Percentiles rank a stretch among this genome's conserved stretches.
These are phyloP conservation scores for Aegithalos caudatus DNA, from an alignment of 2,113 vertebrate species.

Conservation along the genomic window DNA sequence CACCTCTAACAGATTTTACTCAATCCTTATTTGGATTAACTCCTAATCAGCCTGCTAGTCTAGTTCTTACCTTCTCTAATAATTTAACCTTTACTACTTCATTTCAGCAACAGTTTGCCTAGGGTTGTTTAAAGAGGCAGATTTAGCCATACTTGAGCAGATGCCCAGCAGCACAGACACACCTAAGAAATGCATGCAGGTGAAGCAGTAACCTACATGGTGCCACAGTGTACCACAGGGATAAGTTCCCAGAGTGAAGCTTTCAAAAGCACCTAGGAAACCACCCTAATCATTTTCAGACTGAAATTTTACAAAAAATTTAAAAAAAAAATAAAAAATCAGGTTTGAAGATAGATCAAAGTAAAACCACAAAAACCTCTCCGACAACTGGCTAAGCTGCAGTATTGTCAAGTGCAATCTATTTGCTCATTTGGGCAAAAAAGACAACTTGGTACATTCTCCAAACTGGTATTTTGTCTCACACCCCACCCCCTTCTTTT, in stretches of 20 bases:
- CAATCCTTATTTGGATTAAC: neutral
- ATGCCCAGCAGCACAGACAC: neutral
- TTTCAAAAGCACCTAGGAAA: neutral
- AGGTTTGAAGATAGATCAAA: neutral
- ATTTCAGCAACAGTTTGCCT: neutral
- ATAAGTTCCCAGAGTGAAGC: neutral
- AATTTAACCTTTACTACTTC: neutral
- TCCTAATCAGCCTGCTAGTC: neutral
- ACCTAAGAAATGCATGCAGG: neutral
- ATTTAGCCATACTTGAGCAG: neutral
- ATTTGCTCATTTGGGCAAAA: neutral
- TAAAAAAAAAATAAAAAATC: too few relatives aligned
- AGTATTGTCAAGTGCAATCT: neutral
- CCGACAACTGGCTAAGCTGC: neutral
- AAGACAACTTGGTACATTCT: neutral
- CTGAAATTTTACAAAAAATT: neutral
- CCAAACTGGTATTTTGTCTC: neutral
- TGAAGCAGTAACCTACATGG: fast-evolving
- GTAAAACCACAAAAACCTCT: neutral
- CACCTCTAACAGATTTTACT: neutral
- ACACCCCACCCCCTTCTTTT: fast-evolving
- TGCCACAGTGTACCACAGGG: neutral
- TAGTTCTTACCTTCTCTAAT: neutral
- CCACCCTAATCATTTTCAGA: neutral
- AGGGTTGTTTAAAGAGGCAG: neutral